These are phyloP conservation scores for Phymorhynchus buccinoides DNA, from an alignment of 1,140 invertebrate species.

Conservation along the genomic window DNA sequence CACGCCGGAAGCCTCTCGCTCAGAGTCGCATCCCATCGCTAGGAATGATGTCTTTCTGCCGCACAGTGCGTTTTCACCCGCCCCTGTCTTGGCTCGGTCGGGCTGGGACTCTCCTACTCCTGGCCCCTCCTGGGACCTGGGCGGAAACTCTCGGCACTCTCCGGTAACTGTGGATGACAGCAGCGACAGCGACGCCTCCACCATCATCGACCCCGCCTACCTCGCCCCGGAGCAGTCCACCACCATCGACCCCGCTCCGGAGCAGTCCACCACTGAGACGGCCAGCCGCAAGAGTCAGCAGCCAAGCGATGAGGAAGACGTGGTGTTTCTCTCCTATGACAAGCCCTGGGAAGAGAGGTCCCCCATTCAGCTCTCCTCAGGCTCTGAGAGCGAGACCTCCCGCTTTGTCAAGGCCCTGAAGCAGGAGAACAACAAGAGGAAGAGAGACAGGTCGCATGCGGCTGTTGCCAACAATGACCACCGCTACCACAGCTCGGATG, in stretches of 20 bases:
- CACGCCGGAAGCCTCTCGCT: neutral
- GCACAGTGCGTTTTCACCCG: neutral
- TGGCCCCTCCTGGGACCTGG: constrained; percentile 55
- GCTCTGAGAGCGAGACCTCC: constrained; percentile 65
- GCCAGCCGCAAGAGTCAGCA: neutral
- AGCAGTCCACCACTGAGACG: neutral
- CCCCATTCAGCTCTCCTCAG: constrained; percentile 74
- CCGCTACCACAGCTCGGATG: neutral
- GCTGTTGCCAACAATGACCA: neutral
- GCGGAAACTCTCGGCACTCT: constrained; percentile 20
- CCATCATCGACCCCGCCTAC: constrained; percentile 28
- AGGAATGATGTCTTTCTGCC: no score
- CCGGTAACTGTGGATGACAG: constrained; percentile 31
- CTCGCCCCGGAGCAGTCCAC: neutral
- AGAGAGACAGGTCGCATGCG: constrained; percentile 7
- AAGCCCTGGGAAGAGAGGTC: constrained; percentile 76
- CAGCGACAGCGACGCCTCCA: constrained; percentile 43
- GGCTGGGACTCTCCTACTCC: constrained; percentile 66
- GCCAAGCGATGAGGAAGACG: constrained; percentile 52
- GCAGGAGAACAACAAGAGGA: constrained; percentile 41
- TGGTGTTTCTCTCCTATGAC: constrained; percentile 74
- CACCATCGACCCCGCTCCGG: neutral
- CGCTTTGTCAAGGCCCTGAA: constrained; percentile 43
- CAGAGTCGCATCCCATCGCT: neutral
- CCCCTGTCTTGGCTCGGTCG: constrained; percentile 21